Conservation (phyloP, 2,113 vertebrate species). For the Mastomys natalensis region DNA sequence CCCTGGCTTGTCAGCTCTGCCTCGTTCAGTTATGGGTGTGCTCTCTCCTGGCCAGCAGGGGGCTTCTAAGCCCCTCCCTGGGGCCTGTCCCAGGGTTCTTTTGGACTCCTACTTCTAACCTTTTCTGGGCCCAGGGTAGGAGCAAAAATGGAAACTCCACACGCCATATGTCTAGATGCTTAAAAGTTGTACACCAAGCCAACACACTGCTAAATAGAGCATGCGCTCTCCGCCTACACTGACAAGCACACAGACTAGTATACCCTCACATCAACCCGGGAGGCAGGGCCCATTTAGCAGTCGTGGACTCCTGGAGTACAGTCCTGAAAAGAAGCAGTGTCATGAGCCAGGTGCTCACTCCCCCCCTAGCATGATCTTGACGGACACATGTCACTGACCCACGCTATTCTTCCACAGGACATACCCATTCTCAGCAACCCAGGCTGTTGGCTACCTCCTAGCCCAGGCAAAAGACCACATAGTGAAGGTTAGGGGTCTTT, state of each 20-base stretch:
- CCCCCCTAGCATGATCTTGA: neutral
- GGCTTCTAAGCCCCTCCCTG: neutral
- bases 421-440: neutral
- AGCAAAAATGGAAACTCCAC: neutral
- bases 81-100: neutral
- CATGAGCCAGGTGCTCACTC: fast-evolving
- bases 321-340: neutral
- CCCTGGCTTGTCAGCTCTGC: neutral
- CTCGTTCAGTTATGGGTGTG: neutral
- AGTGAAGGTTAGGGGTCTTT: neutral
- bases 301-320: neutral
- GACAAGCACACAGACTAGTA: neutral
- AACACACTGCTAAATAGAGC: constrained; percentile 13
- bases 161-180: neutral
- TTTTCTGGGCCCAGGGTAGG: neutral
- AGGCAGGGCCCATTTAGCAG: neutral
- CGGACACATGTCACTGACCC: no score
- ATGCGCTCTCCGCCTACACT: neutral
- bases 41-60: neutral
- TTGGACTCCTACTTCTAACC: neutral
- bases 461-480: neutral
- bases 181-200: constrained; percentile 31
- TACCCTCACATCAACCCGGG: neutral
- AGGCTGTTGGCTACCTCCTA: neutral
- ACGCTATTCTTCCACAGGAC: neutral